Evolutionary conservation across 1,140 invertebrate species (phyloP).

Genomic region (Temnothorax longispinosus): DNA sequence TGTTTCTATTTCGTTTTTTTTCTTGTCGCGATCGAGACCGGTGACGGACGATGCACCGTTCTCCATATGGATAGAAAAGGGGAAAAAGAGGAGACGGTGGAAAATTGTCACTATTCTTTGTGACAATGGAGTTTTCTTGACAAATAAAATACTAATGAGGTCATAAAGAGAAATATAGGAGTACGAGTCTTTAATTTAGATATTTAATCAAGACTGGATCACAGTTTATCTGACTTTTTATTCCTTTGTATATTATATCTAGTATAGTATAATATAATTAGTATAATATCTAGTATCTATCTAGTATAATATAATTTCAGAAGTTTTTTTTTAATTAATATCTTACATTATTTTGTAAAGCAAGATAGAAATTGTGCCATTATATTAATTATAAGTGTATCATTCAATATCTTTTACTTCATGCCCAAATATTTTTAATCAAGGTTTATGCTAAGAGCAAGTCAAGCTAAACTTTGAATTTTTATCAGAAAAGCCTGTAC

Average conservation of each 20-base stretch:
- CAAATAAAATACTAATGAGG: background rate
- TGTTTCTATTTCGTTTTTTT: background rate
- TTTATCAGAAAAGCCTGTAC: background rate
- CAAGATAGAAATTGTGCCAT: background rate
- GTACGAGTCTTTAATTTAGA: background rate
- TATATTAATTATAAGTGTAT: background rate
- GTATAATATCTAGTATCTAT: too few relatives aligned
- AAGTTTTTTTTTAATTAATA: background rate
- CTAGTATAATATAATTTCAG: background rate
- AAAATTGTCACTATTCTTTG: background rate
- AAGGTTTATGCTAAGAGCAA: background rate
- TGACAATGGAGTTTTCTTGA: background rate
- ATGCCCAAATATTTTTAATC: background rate
- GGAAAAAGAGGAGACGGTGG: background rate
- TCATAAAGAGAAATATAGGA: background rate
- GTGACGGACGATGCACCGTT: background rate
- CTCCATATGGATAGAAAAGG: background rate
- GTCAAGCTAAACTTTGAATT: background rate
- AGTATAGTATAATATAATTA: background rate
- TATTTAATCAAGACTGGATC: background rate
- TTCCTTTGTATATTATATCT: background rate
- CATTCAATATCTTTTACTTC: too few relatives aligned
- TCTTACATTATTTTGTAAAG: background rate
- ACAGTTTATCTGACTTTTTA: background rate
- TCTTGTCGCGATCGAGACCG: background rate